A percentile compares a stretch with the other conserved stretches of the same genome.
Evolutionary conservation across 2,797 vertebrate genomes (phyloP).

Genomic region (Enoplosus armatus): DNA sequence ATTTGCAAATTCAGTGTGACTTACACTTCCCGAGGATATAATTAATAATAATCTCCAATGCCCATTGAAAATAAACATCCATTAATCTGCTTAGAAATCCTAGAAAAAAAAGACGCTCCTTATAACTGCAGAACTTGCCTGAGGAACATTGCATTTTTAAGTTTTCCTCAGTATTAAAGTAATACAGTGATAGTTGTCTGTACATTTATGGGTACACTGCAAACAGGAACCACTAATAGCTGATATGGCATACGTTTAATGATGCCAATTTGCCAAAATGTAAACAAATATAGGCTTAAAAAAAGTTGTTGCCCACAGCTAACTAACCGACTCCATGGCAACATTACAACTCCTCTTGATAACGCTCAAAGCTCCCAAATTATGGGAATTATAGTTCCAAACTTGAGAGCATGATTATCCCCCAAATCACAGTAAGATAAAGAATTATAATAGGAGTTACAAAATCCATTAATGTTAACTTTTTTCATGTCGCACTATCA

Average conservation of each 20-base stretch:
- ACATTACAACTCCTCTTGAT: not conserved
- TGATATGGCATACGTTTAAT: not conserved
- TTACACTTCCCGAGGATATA: not conserved
- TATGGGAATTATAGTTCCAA: not conserved
- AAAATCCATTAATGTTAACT: not conserved
- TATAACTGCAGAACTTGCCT: not conserved
- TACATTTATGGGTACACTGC: no score
- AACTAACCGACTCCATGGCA: not conserved
- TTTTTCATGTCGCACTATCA: not conserved
- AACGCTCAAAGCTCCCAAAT: not conserved
- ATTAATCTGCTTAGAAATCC: not conserved
- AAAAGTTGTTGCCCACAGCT: not conserved
- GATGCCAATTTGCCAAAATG: not conserved
- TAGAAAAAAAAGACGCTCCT: not conserved
- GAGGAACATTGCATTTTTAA: not conserved
- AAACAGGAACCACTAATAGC: not conserved
- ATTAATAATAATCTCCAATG: not conserved
- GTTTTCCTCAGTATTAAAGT: not conserved
- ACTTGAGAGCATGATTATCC: not conserved
- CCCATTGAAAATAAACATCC: not conserved
- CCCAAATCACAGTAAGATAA: not conserved
- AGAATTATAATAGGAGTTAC: not conserved
- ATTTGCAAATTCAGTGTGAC: not conserved
- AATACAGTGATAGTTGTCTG: not conserved
- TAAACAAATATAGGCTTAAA: not conserved